Evolutionary conservation across 2,113 vertebrate genomes (phyloP).

Genomic region (Cavia porcellus): DNA sequence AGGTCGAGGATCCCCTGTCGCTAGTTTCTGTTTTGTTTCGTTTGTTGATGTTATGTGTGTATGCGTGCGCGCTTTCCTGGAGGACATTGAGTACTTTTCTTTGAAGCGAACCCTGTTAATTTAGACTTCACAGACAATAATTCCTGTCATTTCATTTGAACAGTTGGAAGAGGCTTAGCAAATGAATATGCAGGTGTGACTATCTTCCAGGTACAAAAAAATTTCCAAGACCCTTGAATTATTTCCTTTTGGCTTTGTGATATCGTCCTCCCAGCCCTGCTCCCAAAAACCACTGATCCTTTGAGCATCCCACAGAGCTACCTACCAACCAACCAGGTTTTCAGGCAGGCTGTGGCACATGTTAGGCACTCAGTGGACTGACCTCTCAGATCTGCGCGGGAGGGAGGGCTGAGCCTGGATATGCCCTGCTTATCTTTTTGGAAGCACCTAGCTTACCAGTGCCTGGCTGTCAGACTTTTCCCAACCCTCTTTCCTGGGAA

Average conservation of each 20-base stretch:
- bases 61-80: not conserved
- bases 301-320: not conserved
- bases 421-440: no score
- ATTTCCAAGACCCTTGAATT: not conserved
- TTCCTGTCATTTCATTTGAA: not conserved
- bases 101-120: not conserved
- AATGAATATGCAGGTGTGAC: not conserved
- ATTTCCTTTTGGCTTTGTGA: not conserved
- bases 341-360: not conserved
- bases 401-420: rapidly evolving
- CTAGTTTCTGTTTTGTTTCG: not conserved
- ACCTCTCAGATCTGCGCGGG: not conserved
- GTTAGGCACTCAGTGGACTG: not conserved
- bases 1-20: not conserved
- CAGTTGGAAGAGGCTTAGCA: not conserved
- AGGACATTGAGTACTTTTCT: not conserved
- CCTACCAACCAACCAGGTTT: not conserved
- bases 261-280: not conserved
- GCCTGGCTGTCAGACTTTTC: not conserved
- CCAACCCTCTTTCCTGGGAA: not conserved
- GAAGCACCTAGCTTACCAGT: not conserved
- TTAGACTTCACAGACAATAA: not conserved
- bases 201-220: not conserved
- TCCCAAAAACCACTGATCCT: not conserved
- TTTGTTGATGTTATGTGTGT: no score